Evolutionary conservation across 2,113 vertebrate genomes (phyloP), one percentile per base, ranked within the genome.

Genomic region (Vombatus ursinus): DNA sequence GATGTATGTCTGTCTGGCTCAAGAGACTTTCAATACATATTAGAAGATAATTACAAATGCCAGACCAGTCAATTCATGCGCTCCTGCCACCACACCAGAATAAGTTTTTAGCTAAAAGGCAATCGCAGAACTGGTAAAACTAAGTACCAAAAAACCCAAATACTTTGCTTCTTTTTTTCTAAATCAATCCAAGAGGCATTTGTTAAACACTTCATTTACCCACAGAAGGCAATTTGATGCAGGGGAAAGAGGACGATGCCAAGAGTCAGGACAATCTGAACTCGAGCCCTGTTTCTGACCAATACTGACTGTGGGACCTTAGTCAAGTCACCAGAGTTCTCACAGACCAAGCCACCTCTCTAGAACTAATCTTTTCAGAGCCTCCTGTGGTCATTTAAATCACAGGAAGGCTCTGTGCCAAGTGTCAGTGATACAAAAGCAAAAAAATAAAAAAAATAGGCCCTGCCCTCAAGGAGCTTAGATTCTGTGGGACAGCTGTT

Each of bases 51-150:
- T 52, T 95, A 95, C 91, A 44, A 95, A 93, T 91, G 44, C 37
- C 47, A 96, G 8, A 96, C 61, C 31, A 61, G 91, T 93, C 28
- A n/a, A 94, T 49, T 19, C 37, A 77, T 22, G 37, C 6, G 8
- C 37, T 37, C 19, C 5, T 31, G 95, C 91, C 47, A 89, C 50
- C 90, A 49, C 9, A 4, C 0, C 28, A 54, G 26, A 48, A 48
- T 93, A 94, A 94, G 92, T 94, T 52, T 96, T 94, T 94, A 93
- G 24, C 16, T 95, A 96, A 93, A 44, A 94, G 19, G 94, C 95
- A 96, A 26, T 68, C 16, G 47, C 14, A 92, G 25, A 77, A 96
- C 96, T 97, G 92, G 94, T 50, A 93, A 91, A 95, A 92, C 31
- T 26, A 95, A 51, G 49, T 11, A 89, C 48, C 89, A 91, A n/a